phyloP scores from a whole-genome alignment of 2,797 vertebrate genomes.

The Acanthis flammea region DNA sequence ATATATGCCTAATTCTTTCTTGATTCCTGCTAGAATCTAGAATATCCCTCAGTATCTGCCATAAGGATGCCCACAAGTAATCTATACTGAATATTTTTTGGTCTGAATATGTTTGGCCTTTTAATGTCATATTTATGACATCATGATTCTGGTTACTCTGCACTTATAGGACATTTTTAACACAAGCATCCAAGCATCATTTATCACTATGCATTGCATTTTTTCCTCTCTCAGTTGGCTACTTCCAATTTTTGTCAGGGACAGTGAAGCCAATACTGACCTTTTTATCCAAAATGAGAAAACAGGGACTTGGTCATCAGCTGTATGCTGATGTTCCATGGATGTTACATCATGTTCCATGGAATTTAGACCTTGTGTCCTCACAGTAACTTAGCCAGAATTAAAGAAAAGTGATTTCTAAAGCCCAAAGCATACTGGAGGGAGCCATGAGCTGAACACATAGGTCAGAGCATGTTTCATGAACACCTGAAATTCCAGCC shows the following conservation, averaged over 20 bases:
- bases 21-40: constrained; percentile 20
- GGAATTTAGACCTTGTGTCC: not conserved
- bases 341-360: not conserved
- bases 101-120: constrained; percentile 16
- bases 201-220: not conserved
- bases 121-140: not conserved
- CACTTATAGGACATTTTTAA: not conserved
- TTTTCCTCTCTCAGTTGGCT: not conserved
- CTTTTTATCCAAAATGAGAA: not conserved
- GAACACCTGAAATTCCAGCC: not conserved
- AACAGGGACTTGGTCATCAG: not conserved
- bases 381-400: not conserved
- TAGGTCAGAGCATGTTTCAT: not conserved
- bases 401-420: not conserved
- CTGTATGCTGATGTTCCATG: not conserved
- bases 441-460: not conserved
- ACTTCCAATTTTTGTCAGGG: not conserved
- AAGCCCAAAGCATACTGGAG: not conserved
- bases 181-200: not conserved
- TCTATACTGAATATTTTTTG: not conserved
- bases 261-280: not conserved
- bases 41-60: not conserved
- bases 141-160: not conserved
- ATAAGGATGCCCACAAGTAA: constrained; percentile 4
- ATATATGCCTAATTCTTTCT: constrained; percentile 27